Evolutionary conservation across 2,113 vertebrate species (phyloP).

Genomic region (Heterotis niloticus): DNA sequence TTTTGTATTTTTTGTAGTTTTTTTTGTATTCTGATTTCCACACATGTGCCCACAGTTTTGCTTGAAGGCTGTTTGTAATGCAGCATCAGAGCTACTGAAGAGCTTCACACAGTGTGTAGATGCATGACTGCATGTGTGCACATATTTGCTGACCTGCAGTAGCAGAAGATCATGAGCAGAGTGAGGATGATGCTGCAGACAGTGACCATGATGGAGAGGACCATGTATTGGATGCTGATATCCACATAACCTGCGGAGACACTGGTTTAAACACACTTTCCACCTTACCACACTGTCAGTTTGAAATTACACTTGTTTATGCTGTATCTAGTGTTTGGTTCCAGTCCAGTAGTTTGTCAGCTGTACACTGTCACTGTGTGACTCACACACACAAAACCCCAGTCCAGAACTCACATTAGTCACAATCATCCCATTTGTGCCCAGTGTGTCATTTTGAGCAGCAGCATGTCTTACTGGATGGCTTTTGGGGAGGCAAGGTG

Average conservation of each 20-base stretch:
- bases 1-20: too few species aligned
- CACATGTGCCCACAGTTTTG: too few species aligned
- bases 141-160: slow-evolving; percentile 73
- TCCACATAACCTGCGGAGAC: slow-evolving; percentile 73
- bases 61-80: too few species aligned
- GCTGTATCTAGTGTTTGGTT: not conserved
- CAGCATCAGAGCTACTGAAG: not conserved
- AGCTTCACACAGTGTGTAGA: not conserved
- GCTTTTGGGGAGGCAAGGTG: slow-evolving; percentile 79
- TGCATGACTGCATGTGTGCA: not conserved
- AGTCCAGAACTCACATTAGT: not conserved
- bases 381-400: not conserved
- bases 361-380: too few species aligned
- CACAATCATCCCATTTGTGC: not conserved
- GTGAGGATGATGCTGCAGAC: slow-evolving; percentile 79
- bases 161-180: slow-evolving; percentile 80
- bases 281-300: not conserved
- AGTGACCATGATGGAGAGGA: slow-evolving; percentile 79
- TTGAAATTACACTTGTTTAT: not conserved
- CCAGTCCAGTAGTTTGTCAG: not conserved
- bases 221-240: slow-evolving; percentile 79
- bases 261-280: not conserved
- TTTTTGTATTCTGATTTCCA: too few species aligned
- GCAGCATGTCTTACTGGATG: slow-evolving; percentile 66
- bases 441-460: too few species aligned